Evolutionary conservation across 1,140 invertebrate genomes (phyloP).

Genomic region (Rhopalosiphum maidis): DNA sequence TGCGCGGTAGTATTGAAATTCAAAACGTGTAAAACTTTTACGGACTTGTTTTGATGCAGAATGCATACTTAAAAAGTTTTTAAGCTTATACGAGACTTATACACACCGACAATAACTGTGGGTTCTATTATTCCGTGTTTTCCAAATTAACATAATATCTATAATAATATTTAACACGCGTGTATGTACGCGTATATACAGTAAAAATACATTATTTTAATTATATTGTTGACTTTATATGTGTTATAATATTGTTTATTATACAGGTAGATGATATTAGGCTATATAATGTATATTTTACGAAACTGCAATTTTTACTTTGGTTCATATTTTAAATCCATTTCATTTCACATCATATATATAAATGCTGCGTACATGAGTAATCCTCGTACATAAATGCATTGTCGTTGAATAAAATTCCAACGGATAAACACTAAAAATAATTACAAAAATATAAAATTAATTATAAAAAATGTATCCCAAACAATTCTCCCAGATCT

Average conservation of each 20-base stretch:
- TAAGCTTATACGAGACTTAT: conserved; percentile 7
- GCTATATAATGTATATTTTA: neutral
- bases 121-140: conserved; percentile 4
- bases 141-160: conserved; percentile 5
- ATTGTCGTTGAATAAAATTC: neutral
- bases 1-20: neutral
- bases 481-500: neutral
- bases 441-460: neutral
- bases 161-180: conserved; percentile 2
- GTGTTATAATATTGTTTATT: neutral
- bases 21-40: conserved; percentile 17
- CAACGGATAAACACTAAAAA: neutral
- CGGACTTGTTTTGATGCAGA: conserved; percentile 12
- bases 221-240: neutral
- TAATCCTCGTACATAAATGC: neutral
- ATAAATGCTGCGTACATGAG: too few species aligned
- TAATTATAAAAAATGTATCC: neutral
- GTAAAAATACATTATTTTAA: neutral
- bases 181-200: neutral
- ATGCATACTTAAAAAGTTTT: conserved; percentile 13
- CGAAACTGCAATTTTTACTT: neutral
- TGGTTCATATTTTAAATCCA: neutral
- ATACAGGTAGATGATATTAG: neutral
- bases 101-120: conserved; percentile 1
- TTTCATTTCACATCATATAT: neutral